Conservation (phyloP, 2,797 vertebrate genomes). For the Sciurus carolinensis region DNA sequence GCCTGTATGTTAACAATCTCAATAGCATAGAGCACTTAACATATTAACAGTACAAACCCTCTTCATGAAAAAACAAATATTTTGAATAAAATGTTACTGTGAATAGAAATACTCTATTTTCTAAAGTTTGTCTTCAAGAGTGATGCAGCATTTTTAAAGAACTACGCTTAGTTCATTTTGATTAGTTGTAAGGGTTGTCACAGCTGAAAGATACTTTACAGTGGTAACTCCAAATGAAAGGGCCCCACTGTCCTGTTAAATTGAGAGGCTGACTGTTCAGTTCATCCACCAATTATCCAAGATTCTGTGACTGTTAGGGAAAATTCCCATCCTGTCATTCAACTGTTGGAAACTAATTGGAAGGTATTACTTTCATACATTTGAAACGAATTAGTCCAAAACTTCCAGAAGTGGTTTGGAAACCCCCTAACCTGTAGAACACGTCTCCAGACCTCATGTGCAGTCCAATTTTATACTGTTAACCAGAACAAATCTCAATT, state of each 20-base stretch:
- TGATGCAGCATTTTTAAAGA: neutral
- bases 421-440: conserved; percentile 3
- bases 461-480: neutral
- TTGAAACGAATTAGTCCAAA: conserved; percentile 20
- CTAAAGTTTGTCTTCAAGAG: neutral
- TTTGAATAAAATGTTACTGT: neutral
- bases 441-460: neutral
- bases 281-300: neutral
- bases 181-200: conserved; percentile 8
- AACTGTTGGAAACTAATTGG: conserved; percentile 42
- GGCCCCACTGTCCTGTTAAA: neutral
- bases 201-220: neutral
- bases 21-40: neutral
- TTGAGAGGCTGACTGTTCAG: neutral
- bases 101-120: neutral
- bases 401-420: conserved; percentile 36
- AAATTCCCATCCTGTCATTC: neutral
- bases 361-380: neutral
- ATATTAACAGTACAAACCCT: neutral
- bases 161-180: neutral
- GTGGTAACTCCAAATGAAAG: neutral
- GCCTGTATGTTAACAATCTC: neutral
- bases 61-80: neutral
- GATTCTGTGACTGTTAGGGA: neutral
- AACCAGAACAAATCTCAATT: neutral